Evolutionary conservation across 2,888 invertebrate species (phyloP), one percentile per base, ranked within the genome.

Genomic region (Heliothis peltigera): DNA sequence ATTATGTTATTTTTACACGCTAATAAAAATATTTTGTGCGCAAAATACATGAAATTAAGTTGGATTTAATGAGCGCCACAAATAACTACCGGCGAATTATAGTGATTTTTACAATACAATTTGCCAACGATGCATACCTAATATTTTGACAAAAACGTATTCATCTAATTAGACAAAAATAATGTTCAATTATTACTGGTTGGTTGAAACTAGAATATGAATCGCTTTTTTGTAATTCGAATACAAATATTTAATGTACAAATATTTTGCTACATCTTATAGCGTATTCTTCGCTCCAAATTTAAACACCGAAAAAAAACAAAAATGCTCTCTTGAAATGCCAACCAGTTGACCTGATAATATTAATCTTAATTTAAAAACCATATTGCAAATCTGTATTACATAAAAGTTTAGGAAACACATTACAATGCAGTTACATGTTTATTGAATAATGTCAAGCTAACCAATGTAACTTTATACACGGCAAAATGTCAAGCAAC

Each of bases 401-500:
- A 51, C 25, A 42, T 67, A 74, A 58, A 44, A 7, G n/a, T 46
- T 47, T 3, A 22, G 35, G 39, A 58, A 42, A 58, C 51, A 46
- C n/a, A 53, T 44, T 44, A 21, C 12, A 28, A 4, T n/a, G 57
- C 44, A 44, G 43, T 39, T 39, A 39, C 39, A 39, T 39, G 39
- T 39, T 39, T 28, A 65, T 57, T 73, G 19, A 49, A 70, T 68
- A 59, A 43, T 43, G 49, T 58, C 32, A 49, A 15, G 35, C 69
- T 15, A 15, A 48, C 17, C 49, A 70, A 70, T 75, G 53, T 43
- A 68, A 70, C 58, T 51, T 46, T 54, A 58, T 68, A 58, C 51
- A 58, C 58, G 49, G 19, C 19, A 35, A 68, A 70, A 70, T 70
- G 54, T 59, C 59, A 74, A 73, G 42, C 49, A 35, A 8, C 25